phyloP scores from a whole-genome alignment of 2,113 vertebrate species.

The Xiphorhynchus elegans region DNA sequence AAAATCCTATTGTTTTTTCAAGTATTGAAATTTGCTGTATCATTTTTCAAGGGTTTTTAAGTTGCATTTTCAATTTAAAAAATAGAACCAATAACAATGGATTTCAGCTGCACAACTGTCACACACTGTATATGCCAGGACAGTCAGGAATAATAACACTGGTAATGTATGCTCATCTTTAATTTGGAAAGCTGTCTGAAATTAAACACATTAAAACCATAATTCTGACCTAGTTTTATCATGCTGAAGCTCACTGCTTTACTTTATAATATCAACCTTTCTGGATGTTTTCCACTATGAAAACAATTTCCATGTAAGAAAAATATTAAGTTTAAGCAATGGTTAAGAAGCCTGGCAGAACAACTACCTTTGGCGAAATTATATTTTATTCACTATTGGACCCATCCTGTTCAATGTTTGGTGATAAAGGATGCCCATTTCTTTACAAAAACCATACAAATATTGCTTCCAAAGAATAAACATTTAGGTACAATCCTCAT shows the following conservation, averaged over 20 bases:
- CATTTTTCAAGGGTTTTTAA: conserved; percentile 57
- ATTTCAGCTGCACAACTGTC: conserved; percentile 9
- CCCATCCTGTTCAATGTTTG: background rate
- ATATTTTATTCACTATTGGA: background rate
- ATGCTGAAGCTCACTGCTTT: background rate
- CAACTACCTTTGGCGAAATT: background rate
- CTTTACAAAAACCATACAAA: background rate
- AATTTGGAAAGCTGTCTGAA: conserved; percentile 46
- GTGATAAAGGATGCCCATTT: background rate
- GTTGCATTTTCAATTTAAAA: conserved; percentile 52
- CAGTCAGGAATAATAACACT: conserved; percentile 8
- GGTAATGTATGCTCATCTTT: background rate
- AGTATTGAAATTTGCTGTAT: conserved; percentile 60
- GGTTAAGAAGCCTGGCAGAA: conserved; percentile 10
- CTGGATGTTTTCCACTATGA: background rate
- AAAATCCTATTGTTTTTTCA: conserved; percentile 62
- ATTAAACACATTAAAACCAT: conserved; percentile 34
- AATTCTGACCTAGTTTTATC: conserved; percentile 32
- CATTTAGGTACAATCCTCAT: background rate
- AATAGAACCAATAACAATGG: conserved; percentile 16
- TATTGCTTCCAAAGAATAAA: background rate
- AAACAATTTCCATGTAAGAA: background rate
- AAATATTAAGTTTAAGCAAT: conserved; percentile 1
- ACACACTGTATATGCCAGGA: background rate
- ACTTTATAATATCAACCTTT: background rate